Evolutionary conservation across 2,113 vertebrate species (phyloP).

Genomic region (Myxocyprinus asiaticus): DNA sequence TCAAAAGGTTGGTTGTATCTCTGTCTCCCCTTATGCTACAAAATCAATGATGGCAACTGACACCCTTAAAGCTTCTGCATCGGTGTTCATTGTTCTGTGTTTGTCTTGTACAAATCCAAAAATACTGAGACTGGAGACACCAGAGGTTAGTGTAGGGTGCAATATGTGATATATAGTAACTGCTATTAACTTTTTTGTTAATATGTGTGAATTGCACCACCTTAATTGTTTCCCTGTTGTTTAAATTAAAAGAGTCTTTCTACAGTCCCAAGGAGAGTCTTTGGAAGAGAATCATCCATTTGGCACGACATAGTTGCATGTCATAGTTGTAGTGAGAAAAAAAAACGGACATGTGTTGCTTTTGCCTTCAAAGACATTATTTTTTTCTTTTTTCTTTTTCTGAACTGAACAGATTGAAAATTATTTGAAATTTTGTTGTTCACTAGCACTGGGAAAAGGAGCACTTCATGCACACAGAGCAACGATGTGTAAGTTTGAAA

Average conservation of each 20-base stretch:
- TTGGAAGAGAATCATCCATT: background rate
- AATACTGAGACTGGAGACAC: background rate
- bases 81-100: background rate
- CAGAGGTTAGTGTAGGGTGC: background rate
- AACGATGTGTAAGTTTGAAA: slow-evolving; percentile 31
- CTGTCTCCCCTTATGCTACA: slow-evolving; percentile 59
- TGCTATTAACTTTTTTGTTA: no score
- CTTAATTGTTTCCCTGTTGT: background rate
- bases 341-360: background rate
- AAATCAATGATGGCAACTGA: slow-evolving; percentile 34
- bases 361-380: background rate
- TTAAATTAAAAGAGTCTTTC: background rate
- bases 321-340: no score
- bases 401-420: background rate
- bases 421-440: slow-evolving; percentile 10
- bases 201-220: background rate
- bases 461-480: background rate
- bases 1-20: slow-evolving; percentile 82
- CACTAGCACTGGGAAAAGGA: slow-evolving; percentile 12
- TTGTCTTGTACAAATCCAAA: background rate
- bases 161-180: background rate
- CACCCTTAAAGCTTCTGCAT: background rate
- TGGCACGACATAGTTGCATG: background rate
- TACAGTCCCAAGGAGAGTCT: background rate
- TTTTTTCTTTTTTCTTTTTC: slow-evolving; percentile 3